Evolutionary conservation across 2,113 vertebrate species (phyloP).

Genomic region (Ophthalmolycus amberensis): DNA sequence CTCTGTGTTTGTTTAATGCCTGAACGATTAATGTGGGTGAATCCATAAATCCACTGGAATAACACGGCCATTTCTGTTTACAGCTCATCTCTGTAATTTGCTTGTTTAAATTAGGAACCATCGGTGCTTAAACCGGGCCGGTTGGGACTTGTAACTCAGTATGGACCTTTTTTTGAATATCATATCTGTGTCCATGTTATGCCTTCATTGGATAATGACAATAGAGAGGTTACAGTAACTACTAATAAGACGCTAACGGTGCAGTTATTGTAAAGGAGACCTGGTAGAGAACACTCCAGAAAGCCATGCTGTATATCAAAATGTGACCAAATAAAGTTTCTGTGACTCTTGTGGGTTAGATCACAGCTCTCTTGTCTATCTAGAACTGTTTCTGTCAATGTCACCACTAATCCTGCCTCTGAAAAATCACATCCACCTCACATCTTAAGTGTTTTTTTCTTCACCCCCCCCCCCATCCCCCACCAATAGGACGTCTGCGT

Average conservation of each 20-base stretch:
- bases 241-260: background rate
- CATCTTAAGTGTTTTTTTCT: slow-evolving; percentile 32
- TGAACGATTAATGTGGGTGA: slow-evolving; percentile 4
- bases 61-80: background rate
- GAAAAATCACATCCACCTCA: slow-evolving; percentile 37
- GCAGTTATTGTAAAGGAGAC: background rate
- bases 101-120: background rate
- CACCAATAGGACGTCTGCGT: slow-evolving; percentile 37
- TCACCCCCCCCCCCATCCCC: background rate
- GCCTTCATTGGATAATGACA: background rate
- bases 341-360: slow-evolving; percentile 15
- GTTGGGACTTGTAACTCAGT: background rate
- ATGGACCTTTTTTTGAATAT: background rate
- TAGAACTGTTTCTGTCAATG: slow-evolving; percentile 15
- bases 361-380: slow-evolving; percentile 17
- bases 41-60: slow-evolving; percentile 5
- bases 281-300: background rate
- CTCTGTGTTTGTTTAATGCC: background rate
- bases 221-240: background rate
- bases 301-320: background rate
- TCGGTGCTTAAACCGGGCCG: background rate
- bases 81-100: background rate
- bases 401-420: slow-evolving; percentile 41
- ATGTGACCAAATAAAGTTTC: background rate
- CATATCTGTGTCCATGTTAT: background rate